Evolutionary conservation across 2,113 vertebrate genomes (phyloP).

Genomic region (Caloenas nicobarica): DNA sequence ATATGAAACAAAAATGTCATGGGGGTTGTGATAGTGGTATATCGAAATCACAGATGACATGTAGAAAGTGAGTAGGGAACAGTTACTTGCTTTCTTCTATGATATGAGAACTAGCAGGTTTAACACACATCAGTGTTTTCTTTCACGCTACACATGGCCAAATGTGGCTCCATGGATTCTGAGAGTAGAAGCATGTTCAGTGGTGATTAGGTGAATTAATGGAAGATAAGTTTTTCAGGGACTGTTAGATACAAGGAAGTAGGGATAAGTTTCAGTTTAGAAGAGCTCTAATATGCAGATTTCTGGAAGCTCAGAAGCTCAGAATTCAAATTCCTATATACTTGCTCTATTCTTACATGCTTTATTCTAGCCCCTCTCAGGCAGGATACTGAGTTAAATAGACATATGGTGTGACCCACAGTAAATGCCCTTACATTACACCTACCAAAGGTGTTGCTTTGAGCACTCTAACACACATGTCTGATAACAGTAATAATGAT

Average conservation of each 20-base stretch:
- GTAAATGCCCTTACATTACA: background rate
- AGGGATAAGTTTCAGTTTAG: background rate
- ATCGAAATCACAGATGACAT: background rate
- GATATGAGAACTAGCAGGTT: background rate
- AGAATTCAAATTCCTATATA: background rate
- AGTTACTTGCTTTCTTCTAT: background rate
- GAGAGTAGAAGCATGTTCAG: background rate
- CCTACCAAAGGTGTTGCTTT: background rate
- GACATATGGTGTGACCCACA: background rate
- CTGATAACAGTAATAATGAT: background rate
- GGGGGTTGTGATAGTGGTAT: background rate
- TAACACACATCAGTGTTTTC: background rate
- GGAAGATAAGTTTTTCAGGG: background rate
- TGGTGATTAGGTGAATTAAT: background rate
- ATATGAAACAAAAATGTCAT: background rate
- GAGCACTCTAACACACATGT: background rate
- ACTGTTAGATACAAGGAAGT: background rate
- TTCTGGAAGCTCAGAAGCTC: background rate
- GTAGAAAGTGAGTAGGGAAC: background rate
- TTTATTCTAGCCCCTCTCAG: background rate
- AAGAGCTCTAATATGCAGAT: background rate
- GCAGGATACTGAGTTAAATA: background rate
- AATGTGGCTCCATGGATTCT: background rate
- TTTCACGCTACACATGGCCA: background rate
- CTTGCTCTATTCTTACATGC: background rate